Percentiles rank a stretch among this genome's conserved stretches.
Evolutionary conservation across 2,113 vertebrate genomes (phyloP).

Genomic region (Muntiacus reevesi): DNA sequence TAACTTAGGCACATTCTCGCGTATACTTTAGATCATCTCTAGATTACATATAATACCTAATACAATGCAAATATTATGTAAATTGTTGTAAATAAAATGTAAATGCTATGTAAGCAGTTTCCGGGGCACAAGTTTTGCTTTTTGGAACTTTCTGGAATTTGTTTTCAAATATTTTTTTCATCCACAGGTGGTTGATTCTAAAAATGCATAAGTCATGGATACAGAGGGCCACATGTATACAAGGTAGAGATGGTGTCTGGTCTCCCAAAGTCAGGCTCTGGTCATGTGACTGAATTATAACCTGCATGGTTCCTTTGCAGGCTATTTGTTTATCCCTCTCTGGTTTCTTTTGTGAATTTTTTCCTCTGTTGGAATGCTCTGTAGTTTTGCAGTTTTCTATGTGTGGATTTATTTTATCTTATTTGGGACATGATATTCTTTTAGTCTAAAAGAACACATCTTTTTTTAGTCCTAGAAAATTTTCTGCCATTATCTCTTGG

Average conservation of each 20-base stretch:
- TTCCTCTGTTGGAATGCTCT: not conserved
- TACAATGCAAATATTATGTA: not conserved
- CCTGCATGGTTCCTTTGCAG: not conserved
- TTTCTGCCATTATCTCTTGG: not conserved
- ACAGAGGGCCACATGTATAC: not conserved
- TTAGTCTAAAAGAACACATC: not conserved
- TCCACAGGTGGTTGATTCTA: not conserved
- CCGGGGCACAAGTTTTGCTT: not conserved
- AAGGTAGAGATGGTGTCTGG: not conserved
- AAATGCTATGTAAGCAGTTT: not conserved
- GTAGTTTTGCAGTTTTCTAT: constrained; percentile 5
- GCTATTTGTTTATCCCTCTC: not conserved
- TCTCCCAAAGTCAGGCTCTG: not conserved
- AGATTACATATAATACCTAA: not conserved
- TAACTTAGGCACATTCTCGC: not conserved
- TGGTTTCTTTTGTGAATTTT: not conserved
- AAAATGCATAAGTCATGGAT: not conserved
- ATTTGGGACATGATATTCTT: not conserved
- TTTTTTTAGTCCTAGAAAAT: not conserved
- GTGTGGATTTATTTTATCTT: constrained; percentile 6
- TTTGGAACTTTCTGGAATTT: not conserved
- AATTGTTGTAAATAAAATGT: not conserved
- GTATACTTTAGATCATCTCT: not conserved
- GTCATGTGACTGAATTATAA: not conserved
- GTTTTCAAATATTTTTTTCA: not conserved